Base-by-base conservation (phyloP, 2,113 vertebrate species). In the Gallinago jamesoni region DNA sequence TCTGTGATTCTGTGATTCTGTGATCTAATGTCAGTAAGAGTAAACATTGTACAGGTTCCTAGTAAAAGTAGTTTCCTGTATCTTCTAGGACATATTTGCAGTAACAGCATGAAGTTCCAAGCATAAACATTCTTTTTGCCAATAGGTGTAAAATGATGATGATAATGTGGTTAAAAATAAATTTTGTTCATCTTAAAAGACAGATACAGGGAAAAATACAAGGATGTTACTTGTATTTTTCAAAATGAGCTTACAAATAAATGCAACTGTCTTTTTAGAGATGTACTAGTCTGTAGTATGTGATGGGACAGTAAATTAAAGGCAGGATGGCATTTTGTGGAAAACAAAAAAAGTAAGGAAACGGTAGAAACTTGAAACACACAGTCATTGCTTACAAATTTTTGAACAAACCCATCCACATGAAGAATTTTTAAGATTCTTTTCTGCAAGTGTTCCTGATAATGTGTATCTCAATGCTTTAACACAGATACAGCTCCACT, bases 401-500 rank as follows among this genome's bases (percentile, higher is more conserved):
- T 70, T 56, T 17, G 31, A 90, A 45, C 84, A 33, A 57, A 41
- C 7, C 17, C 73, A 8, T 63, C 30, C 11, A 30, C 48, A 8
- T 23, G 55, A 67, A 66, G 39, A 27, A 25, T 87, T 31, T 48
- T 2, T 37, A 43, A 37, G 25, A 22, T 47, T 53, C 7, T 77
- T 6, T 64, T 75, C 35, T 73, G 66, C 15, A 53, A 33, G 30
- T 64, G 4, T 92, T 88, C 35, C 24, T 97, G 43, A 77, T 80
- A 73, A 47, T 24, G 30, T 93, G 14, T 77, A 31, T n/a, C 68
- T 85, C 48, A 30, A 81, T 92, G 45, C 85, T 70, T 82, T 87
- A 80, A 94, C 56, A 33, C 96, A 99, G 99, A 99, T 85, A 95
- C 97, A 22, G 48, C 72, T 73, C 96, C 99, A 3, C 59, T 99